Evolutionary conservation across 2,888 invertebrate genomes (phyloP), one percentile per base, ranked within the genome.

Genomic region (Hypselothyrea guttata): DNA sequence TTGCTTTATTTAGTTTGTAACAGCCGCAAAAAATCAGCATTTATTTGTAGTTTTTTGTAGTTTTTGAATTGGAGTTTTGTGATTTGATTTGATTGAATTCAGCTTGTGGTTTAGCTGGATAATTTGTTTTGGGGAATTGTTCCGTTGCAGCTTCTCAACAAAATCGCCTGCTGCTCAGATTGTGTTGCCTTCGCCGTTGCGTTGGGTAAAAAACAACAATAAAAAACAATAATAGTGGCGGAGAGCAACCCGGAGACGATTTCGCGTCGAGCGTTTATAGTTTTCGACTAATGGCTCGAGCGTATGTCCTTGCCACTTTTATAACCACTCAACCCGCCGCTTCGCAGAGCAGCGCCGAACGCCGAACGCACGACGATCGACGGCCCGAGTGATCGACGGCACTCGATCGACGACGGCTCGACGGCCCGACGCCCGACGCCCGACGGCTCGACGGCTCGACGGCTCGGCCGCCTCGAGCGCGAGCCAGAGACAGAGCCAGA

Each of bases 271-370:
- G 87, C 88, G 88, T 86, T 88, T 87, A 88, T 88, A 90, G 88
- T 88, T 89, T 89, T 88, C 90, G 88, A 90, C 90, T 90, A 90
- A 89, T 89, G 88, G 86, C 86, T 87, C 87, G 86, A 88, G 83
- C 87, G 87, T 88, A 90, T 90, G 89, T 90, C 89, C 89, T 90
- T 90, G 89, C 90, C 84, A 89, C 90, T 90, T 90, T 90, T 90
- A 90, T 90, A 90, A 88, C 87, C 87, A 88, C 83, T 83, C 85
- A 68, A 69, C 71, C 22, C 76, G 69, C 65, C 84, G 76, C 77
- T 65, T 76, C 76, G 81, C 65, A 56, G 85, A 76, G 81, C 85
- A 84, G 74, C 77, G 65, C 54, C 75, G 71, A 73, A 69, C 76
- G 76, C 65, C 71, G 81, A 65, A n/a, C n/a, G n/a, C n/a, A n/a